A percentile compares a stretch with the other conserved stretches of the same genome.
Conservation (phyloP, 2,113 vertebrate genomes). For the Sebastes fasciatus region DNA sequence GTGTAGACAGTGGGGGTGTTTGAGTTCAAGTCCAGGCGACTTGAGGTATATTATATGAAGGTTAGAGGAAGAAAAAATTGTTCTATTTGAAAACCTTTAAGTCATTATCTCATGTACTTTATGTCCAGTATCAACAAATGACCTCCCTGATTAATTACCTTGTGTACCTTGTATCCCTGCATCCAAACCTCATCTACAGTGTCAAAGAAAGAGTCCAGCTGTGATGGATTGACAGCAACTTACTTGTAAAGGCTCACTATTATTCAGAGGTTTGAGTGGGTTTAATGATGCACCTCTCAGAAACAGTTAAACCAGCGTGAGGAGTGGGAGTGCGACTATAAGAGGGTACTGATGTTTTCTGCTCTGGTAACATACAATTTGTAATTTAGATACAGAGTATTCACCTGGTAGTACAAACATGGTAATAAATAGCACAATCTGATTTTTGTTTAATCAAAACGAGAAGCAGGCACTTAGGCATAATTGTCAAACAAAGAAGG, state of each 20-base stretch:
- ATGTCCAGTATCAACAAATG: not conserved
- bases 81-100: slow-evolving; percentile 8
- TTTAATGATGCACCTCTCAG: slow-evolving; percentile 9
- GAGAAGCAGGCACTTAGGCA: not conserved
- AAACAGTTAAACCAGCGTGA: not conserved
- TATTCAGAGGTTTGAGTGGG: slow-evolving; percentile 1
- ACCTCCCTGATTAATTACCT: not conserved
- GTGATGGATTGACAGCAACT: slow-evolving; percentile 17
- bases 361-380: not conserved
- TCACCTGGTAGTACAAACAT: not conserved
- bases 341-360: not conserved
- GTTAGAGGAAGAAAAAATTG: slow-evolving; percentile 7
- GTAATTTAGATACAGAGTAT: no score
- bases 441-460: not conserved
- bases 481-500: not conserved
- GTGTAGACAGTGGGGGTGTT: slow-evolving; percentile 24
- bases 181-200: not conserved
- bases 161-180: not conserved
- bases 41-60: slow-evolving; percentile 21
- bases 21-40: slow-evolving; percentile 24
- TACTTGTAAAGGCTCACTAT: slow-evolving; percentile 2
- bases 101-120: not conserved
- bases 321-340: not conserved
- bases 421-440: not conserved
- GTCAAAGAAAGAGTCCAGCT: not conserved